Evolutionary conservation across 2,888 invertebrate genomes (phyloP).

Genomic region (Pterostichus madidus): DNA sequence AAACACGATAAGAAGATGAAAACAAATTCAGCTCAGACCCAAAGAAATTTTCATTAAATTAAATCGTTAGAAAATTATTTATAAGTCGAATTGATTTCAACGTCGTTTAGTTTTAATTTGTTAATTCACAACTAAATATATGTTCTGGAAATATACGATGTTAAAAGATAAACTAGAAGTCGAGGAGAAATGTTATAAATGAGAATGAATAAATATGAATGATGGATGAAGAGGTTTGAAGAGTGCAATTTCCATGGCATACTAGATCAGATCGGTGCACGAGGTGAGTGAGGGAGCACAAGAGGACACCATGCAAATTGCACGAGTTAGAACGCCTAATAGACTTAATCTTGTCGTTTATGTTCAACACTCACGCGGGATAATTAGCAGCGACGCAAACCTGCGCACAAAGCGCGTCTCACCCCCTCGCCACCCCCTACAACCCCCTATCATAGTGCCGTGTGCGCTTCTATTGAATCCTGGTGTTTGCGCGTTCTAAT

Average conservation of each 20-base stretch:
- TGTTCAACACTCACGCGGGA: slow-evolving; percentile 77
- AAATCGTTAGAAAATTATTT: too few relatives aligned
- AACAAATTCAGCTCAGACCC: too few relatives aligned
- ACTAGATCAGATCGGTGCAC: slow-evolving; percentile 3
- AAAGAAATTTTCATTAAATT: too few relatives aligned
- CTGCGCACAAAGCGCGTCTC: slow-evolving; percentile 72
- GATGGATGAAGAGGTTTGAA: slow-evolving; percentile 16
- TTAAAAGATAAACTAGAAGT: too few relatives aligned
- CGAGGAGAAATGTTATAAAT: too few relatives aligned
- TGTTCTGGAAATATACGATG: too few relatives aligned
- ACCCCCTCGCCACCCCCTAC: slow-evolving; percentile 69
- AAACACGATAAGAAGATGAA: too few relatives aligned
- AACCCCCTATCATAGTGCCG: slow-evolving; percentile 4
- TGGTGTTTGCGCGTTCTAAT: slow-evolving; percentile 77
- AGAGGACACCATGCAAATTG: slow-evolving; percentile 75
- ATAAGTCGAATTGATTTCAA: too few relatives aligned
- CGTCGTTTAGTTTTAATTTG: too few relatives aligned
- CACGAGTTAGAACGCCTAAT: slow-evolving; percentile 77
- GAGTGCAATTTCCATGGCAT: slow-evolving; percentile 38
- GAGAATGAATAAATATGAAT: slow-evolving; percentile 36
- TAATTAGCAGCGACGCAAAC: slow-evolving; percentile 77
- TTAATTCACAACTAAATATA: too few relatives aligned
- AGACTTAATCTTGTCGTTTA: slow-evolving; percentile 78
- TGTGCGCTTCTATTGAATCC: slow-evolving; percentile 74
- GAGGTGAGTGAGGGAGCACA: slow-evolving; percentile 4